Evolutionary conservation across 2,888 invertebrate species (phyloP), one percentile per base, ranked within the genome.

Genomic region (Drosophila meridionalis): DNA sequence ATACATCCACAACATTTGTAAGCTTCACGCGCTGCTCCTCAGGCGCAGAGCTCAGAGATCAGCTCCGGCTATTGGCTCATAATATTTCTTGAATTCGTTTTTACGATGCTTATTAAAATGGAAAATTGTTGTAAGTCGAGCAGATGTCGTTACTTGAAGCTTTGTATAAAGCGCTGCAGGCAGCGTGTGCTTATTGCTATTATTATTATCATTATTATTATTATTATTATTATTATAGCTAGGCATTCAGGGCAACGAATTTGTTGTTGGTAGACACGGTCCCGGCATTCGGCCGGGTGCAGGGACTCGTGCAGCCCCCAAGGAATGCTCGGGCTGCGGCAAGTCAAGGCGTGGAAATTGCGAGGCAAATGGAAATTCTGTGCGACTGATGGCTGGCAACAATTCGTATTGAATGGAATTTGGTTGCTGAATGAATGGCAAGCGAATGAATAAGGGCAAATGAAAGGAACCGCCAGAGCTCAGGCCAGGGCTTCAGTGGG

Each of bases 381-480:
- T 43, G 56, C 62, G 59, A 81, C 66, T 83, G 82, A 78, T 78
- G 78, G 61, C 66, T 82, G 74, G 78, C 78, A 73, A 80, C 82
- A 82, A 80, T 80, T 73, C 88, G 75, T 72, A 81, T 76, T 85
- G 79, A 85, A 81, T 83, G 79, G 76, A 79, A 81, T 83, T 82
- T 73, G 73, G 69, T 48, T 55, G 80, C 78, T 69, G 66, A 83
- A 82, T 80, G 84, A 80, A 80, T 72, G 73, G 48, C 45, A 64
- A 70, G 52, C 68, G 71, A 68, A 75, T 82, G 78, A 78, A 63
- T 76, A 55, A 55, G 48, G 64, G 53, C 48, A 45, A 69, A 63
- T 57, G 66, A 63, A 78, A 69, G 30, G 48, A 48, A 47, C 32
- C 36, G 66, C 1, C 55, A 34, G 55, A 55, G 60, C 60, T 4